Base-by-base conservation (phyloP, 1,140 invertebrate species). In the Habropoda laboriosa region DNA sequence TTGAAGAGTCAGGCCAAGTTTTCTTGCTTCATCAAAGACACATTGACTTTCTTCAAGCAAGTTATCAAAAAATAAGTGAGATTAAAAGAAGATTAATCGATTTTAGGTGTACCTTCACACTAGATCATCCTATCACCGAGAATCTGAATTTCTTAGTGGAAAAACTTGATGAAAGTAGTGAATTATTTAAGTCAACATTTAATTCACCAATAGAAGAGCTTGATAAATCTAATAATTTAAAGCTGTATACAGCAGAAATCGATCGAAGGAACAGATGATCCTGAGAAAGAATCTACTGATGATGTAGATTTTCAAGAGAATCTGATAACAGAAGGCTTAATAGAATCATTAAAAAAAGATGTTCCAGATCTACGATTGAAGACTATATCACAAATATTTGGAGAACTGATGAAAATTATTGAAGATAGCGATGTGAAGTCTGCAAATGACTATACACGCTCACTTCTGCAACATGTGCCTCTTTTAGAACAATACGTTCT, bases 401-500 rank as follows among this genome's bases (percentile, higher is more conserved):
- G 81, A 18, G 53, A 79, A 30, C 27, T 92, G 16, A 32, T 92
- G 12, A 8, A 63, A 32, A 79, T 68, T 21, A 79, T 89, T 53
- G 51, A 68, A 8, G n/a, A 79, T 24, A 21, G 81, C 1, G 78
- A 89, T 27, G 21, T 51, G 1, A 32, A 58, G 58, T 75, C 64
- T 57, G 35, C 75, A 21, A 55, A 64, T 60, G 16, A 79, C 32
- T 87, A 86, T 45, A 67, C 45, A 8, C 72, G 81, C 60, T 79
- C 89, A 21, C 85, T 93, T 6, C 71, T 84, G 16, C 88, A 88
- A 61, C 91, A 89, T 88, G 21, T 95, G 6, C 96, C 97, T 13
- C 91, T 99, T n/a, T 89, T 99, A 38, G 94, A 97, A 61, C 97
- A 98, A 91, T 96, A 96, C 81, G 90, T 95, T 40, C 88, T 96